Percentiles rank a stretch among this genome's conserved stretches.
Conservation (phyloP, 2,113 vertebrate species). For the Rhombomys opimus region DNA sequence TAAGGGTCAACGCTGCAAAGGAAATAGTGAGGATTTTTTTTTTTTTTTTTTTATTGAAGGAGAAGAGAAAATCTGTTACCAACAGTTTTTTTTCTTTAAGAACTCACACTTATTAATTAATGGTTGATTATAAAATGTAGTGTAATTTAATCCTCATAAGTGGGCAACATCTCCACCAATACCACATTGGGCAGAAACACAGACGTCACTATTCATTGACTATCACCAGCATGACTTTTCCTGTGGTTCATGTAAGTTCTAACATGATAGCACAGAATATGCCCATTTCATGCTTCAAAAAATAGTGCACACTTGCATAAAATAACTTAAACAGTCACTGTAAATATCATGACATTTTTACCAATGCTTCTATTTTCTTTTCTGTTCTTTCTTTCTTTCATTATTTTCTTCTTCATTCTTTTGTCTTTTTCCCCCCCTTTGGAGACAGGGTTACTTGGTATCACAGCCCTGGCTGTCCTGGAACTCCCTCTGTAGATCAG, state of each 20-base stretch:
- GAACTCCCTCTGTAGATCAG: neutral
- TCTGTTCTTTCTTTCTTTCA: neutral
- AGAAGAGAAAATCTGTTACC: constrained; percentile 24
- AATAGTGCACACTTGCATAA: neutral
- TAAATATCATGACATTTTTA: neutral
- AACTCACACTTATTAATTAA: constrained; percentile 31
- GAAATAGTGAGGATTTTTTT: constrained; percentile 1
- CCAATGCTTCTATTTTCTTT: neutral
- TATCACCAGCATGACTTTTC: neutral
- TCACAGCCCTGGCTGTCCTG: neutral
- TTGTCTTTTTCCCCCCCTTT: no score
- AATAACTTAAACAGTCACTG: neutral
- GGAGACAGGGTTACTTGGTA: neutral
- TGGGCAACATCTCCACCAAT: neutral
- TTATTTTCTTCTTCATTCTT: no score
- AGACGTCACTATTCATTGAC: neutral
- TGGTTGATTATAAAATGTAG: constrained; percentile 58
- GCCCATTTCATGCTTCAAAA: neutral
- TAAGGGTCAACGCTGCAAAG: constrained; percentile 15
- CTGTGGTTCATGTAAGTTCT: neutral
- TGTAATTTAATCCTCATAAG: neutral
- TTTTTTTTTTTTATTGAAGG: constrained; percentile 50
- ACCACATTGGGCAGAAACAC: constrained; percentile 16
- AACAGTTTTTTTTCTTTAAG: constrained; percentile 42
- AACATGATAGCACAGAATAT: neutral